A percentile compares a stretch with the other conserved stretches of the same genome.
Conservation (phyloP, 2,888 invertebrate genomes). For the Proisotoma minuta region DNA sequence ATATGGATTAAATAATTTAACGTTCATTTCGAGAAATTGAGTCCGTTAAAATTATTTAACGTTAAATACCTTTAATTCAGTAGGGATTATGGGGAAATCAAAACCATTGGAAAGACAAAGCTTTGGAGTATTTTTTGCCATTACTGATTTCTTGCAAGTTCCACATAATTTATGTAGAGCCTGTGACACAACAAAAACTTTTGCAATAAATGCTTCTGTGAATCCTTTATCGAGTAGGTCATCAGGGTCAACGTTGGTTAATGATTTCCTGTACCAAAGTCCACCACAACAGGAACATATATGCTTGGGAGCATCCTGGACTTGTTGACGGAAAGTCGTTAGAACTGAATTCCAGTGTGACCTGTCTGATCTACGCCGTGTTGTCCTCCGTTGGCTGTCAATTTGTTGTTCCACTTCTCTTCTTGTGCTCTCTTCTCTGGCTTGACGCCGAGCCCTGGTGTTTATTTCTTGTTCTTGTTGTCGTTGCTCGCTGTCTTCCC, state of each 20-base stretch:
- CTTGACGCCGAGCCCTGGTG: conserved; percentile 6
- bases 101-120: conserved; percentile 1
- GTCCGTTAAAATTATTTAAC: no score
- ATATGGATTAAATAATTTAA: background rate
- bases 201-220: background rate
- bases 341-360: background rate
- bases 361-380: no score
- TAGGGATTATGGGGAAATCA: background rate
- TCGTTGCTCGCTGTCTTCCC: background rate
- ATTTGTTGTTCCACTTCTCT: background rate
- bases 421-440: background rate
- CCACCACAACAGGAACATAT: conserved; percentile 1
- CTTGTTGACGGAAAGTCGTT: background rate
- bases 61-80: background rate
- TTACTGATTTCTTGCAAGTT: background rate
- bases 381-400: background rate
- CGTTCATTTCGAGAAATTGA: background rate
- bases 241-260: background rate
- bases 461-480: background rate
- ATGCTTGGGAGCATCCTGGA: background rate
- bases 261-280: background rate
- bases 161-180: background rate
- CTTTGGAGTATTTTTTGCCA: background rate
- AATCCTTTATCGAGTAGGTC: background rate
- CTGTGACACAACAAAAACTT: background rate